These are phyloP conservation scores for Pangasius mekongensis DNA, from an alignment of 2,797 vertebrate species.

Conservation along the genomic window DNA sequence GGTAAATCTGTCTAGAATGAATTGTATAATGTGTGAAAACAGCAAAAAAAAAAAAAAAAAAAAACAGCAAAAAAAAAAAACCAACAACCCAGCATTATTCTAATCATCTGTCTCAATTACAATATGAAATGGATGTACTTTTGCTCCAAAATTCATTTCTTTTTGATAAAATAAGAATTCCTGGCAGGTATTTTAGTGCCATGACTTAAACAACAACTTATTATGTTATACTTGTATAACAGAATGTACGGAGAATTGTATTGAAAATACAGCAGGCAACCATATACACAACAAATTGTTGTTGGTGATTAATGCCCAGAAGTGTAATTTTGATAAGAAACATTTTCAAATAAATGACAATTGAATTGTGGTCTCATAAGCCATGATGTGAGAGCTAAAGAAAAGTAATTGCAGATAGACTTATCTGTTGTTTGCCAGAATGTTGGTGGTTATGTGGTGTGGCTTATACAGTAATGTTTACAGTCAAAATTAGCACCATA, in stretches of 20 bases:
- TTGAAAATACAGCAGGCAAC: not conserved
- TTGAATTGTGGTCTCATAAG: not conserved
- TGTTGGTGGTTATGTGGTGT: not conserved
- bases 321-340: not conserved
- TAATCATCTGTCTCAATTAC: not conserved
- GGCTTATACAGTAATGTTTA: not conserved
- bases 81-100: not conserved
- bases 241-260: no score
- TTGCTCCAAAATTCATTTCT: not conserved
- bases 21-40: not conserved
- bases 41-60: no score
- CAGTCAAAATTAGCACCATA: no score
- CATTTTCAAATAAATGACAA: not conserved
- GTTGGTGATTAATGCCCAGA: no score
- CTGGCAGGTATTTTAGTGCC: not conserved
- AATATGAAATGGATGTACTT: not conserved
- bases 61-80: not conserved
- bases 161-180: not conserved
- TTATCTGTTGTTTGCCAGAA: not conserved
- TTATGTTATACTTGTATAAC: not conserved
- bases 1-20: not conserved
- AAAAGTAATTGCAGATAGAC: not conserved
- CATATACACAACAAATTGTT: not conserved
- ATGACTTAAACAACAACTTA: not conserved
- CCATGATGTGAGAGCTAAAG: not conserved